phyloP scores from a whole-genome alignment of 2,113 vertebrate species.

The Chiloscyllium plagiosum region DNA sequence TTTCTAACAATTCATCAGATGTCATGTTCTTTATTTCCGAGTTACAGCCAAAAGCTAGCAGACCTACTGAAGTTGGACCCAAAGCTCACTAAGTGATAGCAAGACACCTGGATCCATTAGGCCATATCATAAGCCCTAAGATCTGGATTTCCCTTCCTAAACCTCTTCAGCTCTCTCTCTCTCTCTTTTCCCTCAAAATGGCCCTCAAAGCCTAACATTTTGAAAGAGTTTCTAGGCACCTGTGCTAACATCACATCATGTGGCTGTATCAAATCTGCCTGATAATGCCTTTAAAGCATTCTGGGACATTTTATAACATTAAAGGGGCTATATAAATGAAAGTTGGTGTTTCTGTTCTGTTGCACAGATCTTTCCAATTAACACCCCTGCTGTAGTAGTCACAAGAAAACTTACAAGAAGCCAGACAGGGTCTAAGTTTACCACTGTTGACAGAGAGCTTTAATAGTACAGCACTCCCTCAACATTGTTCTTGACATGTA shows the following conservation, averaged over 20 bases:
- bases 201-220: neutral
- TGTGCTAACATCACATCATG: neutral
- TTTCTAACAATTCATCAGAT: neutral
- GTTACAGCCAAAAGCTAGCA: neutral
- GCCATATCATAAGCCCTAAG: too few species aligned
- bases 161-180: neutral
- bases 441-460: neutral
- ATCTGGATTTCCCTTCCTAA: too few species aligned
- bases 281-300: too few species aligned
- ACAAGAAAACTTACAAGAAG: neutral
- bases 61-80: neutral
- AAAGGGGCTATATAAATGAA: too few species aligned
- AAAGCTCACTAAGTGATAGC: neutral
- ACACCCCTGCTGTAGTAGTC: too few species aligned
- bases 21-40: neutral
- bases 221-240: neutral
- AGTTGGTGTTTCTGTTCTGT: too few species aligned
- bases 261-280: too few species aligned
- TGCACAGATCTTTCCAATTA: too few species aligned
- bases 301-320: too few species aligned
- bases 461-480: neutral
- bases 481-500: neutral
- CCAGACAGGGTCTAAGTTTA: neutral
- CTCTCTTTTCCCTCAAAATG: neutral
- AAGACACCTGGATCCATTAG: neutral